Percentiles rank a stretch among this genome's conserved stretches.
Conservation (phyloP, 2,113 vertebrate species). For the Phalacrocorax brasilianus region DNA sequence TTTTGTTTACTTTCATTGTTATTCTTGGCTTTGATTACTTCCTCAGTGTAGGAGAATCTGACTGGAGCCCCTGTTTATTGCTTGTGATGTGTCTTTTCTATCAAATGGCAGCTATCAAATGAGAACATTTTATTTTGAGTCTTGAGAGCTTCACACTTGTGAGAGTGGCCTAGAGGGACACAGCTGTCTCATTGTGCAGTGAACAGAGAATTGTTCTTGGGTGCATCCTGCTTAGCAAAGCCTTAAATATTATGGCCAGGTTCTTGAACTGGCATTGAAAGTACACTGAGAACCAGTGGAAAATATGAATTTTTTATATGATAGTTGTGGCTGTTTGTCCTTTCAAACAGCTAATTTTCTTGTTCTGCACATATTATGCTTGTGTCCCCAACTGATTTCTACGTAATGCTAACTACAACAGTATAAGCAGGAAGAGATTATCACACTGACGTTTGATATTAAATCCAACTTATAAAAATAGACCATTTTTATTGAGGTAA, state of each 20-base stretch:
- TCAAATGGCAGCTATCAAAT: background rate
- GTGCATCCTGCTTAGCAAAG: background rate
- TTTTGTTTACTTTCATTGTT: background rate
- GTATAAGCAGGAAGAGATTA: background rate
- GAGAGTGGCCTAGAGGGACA: constrained; percentile 20
- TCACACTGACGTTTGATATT: background rate
- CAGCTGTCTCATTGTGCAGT: constrained; percentile 7
- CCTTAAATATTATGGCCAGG: background rate
- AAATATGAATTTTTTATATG: background rate
- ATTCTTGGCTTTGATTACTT: background rate
- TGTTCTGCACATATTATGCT: background rate
- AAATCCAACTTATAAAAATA: background rate
- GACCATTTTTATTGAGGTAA: background rate
- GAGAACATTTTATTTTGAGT: constrained; percentile 34
- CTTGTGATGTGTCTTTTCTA: background rate
- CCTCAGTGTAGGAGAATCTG: background rate
- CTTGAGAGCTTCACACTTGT: background rate
- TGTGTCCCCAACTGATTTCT: background rate
- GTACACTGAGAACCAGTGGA: background rate
- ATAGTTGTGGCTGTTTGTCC: background rate
- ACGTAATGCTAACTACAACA: background rate
- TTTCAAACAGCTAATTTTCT: background rate
- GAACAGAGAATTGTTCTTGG: background rate
- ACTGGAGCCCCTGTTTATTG: background rate
- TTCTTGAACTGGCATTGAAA: constrained; percentile 7